phyloP scores from a whole-genome alignment of 2,113 vertebrate species.

The Isichthys henryi region DNA sequence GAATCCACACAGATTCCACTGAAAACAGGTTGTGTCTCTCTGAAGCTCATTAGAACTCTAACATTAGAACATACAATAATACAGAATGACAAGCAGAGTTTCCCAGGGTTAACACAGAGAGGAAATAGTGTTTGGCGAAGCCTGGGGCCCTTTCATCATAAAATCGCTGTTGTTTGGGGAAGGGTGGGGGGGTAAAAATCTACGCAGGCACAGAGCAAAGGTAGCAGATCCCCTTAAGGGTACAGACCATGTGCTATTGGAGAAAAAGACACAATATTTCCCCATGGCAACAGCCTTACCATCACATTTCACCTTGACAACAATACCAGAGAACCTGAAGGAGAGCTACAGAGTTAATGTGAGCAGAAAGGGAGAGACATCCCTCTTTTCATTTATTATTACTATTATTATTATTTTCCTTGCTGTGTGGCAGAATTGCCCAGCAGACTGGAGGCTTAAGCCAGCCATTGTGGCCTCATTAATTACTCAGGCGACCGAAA shows the following conservation, averaged over 20 bases:
- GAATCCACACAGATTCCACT: background rate
- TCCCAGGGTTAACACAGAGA: background rate
- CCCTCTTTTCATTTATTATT: slow-evolving; percentile 27
- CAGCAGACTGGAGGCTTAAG: slow-evolving; percentile 54
- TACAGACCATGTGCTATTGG: background rate
- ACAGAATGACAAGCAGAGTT: background rate
- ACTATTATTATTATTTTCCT: slow-evolving; percentile 48
- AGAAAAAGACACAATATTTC: slow-evolving; percentile 33
- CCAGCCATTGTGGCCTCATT: slow-evolving; percentile 62
- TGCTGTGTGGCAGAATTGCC: slow-evolving; percentile 62
- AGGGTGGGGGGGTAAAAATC: background rate
- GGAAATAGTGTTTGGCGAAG: background rate
- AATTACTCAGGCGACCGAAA: slow-evolving; percentile 48
- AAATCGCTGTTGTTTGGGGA: background rate
- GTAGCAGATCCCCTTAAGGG: background rate
- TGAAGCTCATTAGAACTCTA: background rate
- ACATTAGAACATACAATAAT: background rate
- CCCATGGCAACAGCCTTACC: slow-evolving; percentile 7
- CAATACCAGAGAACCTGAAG: slow-evolving; percentile 34
- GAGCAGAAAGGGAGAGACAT: slow-evolving; percentile 35
- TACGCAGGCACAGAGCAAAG: background rate
- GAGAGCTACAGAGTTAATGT: slow-evolving; percentile 32
- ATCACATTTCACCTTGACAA: slow-evolving; percentile 23
- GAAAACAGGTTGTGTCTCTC: background rate
- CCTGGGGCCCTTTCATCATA: background rate